phyloP scores from a whole-genome alignment of 2,888 invertebrate species.

The Ectemnius cavifrons region DNA sequence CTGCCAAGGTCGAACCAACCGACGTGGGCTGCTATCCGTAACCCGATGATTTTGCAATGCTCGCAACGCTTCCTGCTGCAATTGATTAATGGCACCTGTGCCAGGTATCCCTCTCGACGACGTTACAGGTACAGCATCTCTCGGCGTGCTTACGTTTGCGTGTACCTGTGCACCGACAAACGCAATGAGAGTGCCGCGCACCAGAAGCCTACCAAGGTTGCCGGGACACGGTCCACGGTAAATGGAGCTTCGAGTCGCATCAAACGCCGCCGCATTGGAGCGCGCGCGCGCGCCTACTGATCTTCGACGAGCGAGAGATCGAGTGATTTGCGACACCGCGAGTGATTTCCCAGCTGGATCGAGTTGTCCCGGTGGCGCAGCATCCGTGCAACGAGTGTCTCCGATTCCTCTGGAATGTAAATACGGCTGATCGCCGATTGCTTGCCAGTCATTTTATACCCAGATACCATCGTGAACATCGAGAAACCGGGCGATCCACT shows the following conservation, averaged over 20 bases:
- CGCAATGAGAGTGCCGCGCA: conserved; percentile 22
- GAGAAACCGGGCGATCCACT: background rate
- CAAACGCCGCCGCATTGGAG: background rate
- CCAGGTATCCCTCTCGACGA: background rate
- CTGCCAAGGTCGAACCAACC: conserved; percentile 62
- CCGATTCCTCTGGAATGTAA: background rate
- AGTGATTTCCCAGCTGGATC: background rate
- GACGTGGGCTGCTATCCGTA: conserved; percentile 64
- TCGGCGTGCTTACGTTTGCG: background rate
- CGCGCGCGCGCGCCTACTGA: background rate
- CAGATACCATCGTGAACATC: background rate
- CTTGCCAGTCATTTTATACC: background rate
- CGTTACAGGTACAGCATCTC: background rate
- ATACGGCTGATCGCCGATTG: background rate
- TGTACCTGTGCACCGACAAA: conserved; percentile 21
- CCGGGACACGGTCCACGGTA: conserved; percentile 4
- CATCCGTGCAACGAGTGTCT: background rate
- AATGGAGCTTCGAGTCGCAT: conserved; percentile 14
- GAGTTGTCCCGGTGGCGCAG: background rate
- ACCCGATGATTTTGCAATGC: conserved; percentile 70
- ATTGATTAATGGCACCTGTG: conserved; percentile 68
- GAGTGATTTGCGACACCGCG: conserved; percentile 24
- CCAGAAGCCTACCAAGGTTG: conserved; percentile 21
- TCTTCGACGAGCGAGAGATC: conserved; percentile 22
- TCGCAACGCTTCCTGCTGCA: conserved; percentile 65